Evolutionary conservation across 2,797 vertebrate genomes (phyloP), one percentile per base, ranked within the genome.

Genomic region (Tragelaphus eurycerus): DNA sequence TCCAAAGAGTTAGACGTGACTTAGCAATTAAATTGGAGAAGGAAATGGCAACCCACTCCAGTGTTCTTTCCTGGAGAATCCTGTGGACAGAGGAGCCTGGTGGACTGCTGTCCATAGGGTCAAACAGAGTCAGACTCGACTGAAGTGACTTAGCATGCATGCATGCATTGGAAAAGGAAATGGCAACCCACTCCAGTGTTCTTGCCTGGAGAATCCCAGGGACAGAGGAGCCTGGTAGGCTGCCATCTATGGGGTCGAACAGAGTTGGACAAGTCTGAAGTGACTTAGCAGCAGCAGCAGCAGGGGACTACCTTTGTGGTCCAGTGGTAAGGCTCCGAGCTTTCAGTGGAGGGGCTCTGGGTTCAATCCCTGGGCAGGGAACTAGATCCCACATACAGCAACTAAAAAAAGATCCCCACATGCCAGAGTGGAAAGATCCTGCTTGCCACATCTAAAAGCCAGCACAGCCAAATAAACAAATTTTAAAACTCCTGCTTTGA

Each of bases 71-170:
- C 31, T 64, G 31, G 31, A 64, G 16, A 64, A 64, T 64, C 62
- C 62, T 1, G 0, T 1, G 62, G 62, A n/a, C 31, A n/a, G 62
- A 64, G 13, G 31, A 64, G 62, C 31, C 17, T 67, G 64, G n/a
- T 67, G 64, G 64, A 31, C 64, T 67, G n/a, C 9, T 1, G 9
- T 21, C 64, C 0, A 21, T 34, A 0, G n/a, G 2, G n/a, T 34
- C 2, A 0, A 4, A 67, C 64, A 67, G 16, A 64, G 64, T 64
- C 2, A 3, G 62, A 64, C 31, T n/a, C 0, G 3, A n/a, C 60
- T 62, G 60, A 62, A 62, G 60, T 0, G 7, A 62, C 29, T 64
- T 64, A 62, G 31, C 60, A 15, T 62, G 60, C 29, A 7, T 31
- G 60, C 14, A 7, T 62, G 60, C 60, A 62, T 15, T 62, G 14